These are phyloP conservation scores for Cichlasoma orientale DNA, from an alignment of 2,797 vertebrate genomes.

Conservation along the genomic window DNA sequence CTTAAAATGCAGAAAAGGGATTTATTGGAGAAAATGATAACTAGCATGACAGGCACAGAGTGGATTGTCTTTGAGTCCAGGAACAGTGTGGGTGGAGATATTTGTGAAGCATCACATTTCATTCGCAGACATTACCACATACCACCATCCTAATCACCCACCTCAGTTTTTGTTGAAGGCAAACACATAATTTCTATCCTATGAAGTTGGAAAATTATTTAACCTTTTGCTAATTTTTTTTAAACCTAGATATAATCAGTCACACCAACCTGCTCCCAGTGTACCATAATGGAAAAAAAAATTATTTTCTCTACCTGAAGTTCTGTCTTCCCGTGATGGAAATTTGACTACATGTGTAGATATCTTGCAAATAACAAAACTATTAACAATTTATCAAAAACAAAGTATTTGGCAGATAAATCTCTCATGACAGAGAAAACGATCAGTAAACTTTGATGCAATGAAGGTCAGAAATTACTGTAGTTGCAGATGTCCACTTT, in stretches of 20 bases:
- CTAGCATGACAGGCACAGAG: slow-evolving; percentile 14
- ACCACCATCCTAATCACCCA: slow-evolving; percentile 53
- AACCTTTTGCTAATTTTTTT: slow-evolving; percentile 4
- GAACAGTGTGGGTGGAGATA: slow-evolving; percentile 62
- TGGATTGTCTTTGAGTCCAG: slow-evolving; percentile 50
- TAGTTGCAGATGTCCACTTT: slow-evolving; percentile 4
- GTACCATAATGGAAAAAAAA: not conserved
- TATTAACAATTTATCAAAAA: slow-evolving; percentile 35
- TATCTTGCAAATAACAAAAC: not conserved
- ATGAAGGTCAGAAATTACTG: not conserved
- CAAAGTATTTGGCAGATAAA: slow-evolving; percentile 4
- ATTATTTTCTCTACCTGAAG: not conserved
- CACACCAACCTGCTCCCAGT: slow-evolving; percentile 1
- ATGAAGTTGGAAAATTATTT: slow-evolving; percentile 41
- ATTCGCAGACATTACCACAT: slow-evolving; percentile 25
- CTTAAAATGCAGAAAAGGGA: not conserved
- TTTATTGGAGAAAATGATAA: slow-evolving; percentile 8
- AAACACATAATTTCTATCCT: slow-evolving; percentile 34
- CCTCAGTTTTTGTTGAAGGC: slow-evolving; percentile 35
- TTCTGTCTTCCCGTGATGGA: not conserved
- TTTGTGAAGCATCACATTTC: slow-evolving; percentile 50
- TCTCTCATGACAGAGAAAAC: slow-evolving; percentile 13
- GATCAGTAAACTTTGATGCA: not conserved
- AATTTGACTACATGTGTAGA: not conserved
- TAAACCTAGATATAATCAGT: slow-evolving; percentile 20